Conservation (phyloP, 2,888 invertebrate genomes). For the Ophion obscuratus region DNA sequence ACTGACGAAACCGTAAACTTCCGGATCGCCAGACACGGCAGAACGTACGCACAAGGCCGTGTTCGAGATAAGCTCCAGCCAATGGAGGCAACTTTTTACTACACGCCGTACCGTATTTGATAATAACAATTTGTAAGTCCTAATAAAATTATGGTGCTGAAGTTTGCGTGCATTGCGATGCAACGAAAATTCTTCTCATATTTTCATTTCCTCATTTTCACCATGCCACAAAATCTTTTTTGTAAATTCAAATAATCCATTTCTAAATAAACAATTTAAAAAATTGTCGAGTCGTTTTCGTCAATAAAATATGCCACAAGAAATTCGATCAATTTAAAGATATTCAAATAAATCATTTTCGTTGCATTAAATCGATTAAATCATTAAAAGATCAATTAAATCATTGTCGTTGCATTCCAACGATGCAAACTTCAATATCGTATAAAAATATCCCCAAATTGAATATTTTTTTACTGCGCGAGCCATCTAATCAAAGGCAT, state of each 20-base stretch:
- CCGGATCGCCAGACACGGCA: slow-evolving; percentile 47
- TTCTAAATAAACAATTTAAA: no score
- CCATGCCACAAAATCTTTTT: no score
- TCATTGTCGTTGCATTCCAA: no score
- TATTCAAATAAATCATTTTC: neutral
- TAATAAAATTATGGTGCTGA: neutral
- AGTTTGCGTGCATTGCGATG: no score
- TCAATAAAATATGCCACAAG: no score
- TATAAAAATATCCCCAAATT: neutral
- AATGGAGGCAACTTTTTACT: slow-evolving; percentile 10
- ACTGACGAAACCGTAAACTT: slow-evolving; percentile 33
- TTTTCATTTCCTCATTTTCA: no score
- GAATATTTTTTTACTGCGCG: neutral
- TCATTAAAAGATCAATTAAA: neutral
- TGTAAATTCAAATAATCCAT: no score
- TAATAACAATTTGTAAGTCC: neutral
- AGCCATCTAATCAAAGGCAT: slow-evolving; percentile 12
- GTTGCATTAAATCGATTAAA: neutral
- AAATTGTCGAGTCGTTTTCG: no score
- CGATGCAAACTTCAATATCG: no score
- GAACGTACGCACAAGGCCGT: slow-evolving; percentile 38
- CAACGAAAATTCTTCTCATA: no score
- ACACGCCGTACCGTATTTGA: neutral
- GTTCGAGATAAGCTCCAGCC: slow-evolving; percentile 43
- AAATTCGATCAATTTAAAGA: no score